Base-by-base conservation (phyloP, 2,888 invertebrate genomes). In the Pachymerium ferrugineum region DNA sequence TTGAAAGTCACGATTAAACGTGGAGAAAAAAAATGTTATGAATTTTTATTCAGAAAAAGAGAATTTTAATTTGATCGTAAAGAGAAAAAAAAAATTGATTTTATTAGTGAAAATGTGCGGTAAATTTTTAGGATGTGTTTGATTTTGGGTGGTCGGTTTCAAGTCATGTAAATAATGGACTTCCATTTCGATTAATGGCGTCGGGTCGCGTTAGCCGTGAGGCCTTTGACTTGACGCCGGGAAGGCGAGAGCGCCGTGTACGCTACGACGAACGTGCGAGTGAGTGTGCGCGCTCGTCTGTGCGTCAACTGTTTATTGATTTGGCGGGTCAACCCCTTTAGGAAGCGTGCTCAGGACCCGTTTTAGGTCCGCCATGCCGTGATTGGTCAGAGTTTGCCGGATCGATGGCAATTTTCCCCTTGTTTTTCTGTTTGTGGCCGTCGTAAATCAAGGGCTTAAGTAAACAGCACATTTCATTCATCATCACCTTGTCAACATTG, bases 401-500 rank as follows among this genome's bases (percentile, higher is more conserved):
- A 62, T 62, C 62, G 62, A 62, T 62, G 62, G 25, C 62, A 62
- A 62, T 62, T 62, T 62, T 62, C 62, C 28, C 62, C 62, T 62
- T 62, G 62, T 62, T 62, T 62, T 62, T 62, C 25, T 62, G 28
- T 62, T 62, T 28, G 62, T 62, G 62, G 62, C 62, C 62, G 28
- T 62, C 62, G 62, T 62, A 62, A 62, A 62, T 62, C 62, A 62
- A 62, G n/a, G 62, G 62, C 62, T 62, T 38, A 62, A 62, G 62
- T 28, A 62, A 62, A 62, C 62, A 62, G 28, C 62, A 62, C 62
- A 62, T 62, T 62, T 62, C 62, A 62, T 62, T 62, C 62, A 62
- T 62, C 62, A 62, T 62, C 62, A 62, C 62, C 62, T 62, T 62
- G 62, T 62, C 62, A 62, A 62, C 62, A 62, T 62, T 62, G 62